These are phyloP conservation scores for Girardinus metallicus DNA, from an alignment of 2,797 vertebrate genomes.

Conservation along the genomic window DNA sequence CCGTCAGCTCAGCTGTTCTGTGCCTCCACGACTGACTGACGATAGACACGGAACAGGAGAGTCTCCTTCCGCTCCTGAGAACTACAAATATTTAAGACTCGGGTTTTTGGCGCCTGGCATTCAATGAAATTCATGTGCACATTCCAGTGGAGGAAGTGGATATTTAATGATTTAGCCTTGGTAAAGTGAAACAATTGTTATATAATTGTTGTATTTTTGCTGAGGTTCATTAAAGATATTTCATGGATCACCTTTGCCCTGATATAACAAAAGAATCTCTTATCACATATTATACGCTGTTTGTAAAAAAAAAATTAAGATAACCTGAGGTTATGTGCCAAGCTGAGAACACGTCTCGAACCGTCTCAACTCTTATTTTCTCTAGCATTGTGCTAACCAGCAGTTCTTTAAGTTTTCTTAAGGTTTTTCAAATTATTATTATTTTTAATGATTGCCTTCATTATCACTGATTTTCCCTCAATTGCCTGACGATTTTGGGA, in stretches of 20 bases:
- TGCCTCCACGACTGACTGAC: not conserved
- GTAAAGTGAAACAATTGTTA: not conserved
- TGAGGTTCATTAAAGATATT: not conserved
- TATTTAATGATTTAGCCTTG: not conserved
- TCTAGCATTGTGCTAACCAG: no score
- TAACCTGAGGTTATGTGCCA: not conserved
- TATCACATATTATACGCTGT: not conserved
- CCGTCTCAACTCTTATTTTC: no score
- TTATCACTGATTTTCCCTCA: not conserved
- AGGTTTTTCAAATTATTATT: no score
- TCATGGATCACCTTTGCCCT: not conserved
- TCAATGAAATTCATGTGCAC: no score
- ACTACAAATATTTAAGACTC: not conserved
- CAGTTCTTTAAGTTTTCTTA: no score
- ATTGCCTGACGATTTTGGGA: not conserved
- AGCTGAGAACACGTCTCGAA: not conserved
- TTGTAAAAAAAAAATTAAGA: not conserved
- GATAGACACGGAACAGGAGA: not conserved
- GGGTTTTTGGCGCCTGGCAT: not conserved
- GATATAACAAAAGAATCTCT: constrained; percentile 1
- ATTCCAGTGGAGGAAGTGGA: not conserved
- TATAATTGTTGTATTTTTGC: not conserved
- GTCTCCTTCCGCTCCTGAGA: not conserved
- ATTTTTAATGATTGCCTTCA: not conserved
- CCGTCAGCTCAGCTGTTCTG: constrained; percentile 16